These are phyloP conservation scores for Rotaria magnacalcarata DNA, from an alignment of 2,888 invertebrate species.

Conservation along the genomic window DNA sequence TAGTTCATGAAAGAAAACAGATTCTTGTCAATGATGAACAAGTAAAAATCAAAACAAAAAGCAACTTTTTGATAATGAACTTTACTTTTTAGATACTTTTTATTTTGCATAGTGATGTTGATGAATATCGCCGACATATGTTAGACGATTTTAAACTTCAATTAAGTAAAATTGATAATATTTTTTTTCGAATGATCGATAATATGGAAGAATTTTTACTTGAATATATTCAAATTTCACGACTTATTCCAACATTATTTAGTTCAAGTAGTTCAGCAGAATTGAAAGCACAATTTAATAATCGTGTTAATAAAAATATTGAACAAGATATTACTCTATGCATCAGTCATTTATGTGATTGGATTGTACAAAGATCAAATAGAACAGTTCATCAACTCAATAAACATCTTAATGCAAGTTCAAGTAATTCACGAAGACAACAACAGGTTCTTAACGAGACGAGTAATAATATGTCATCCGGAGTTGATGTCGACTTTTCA, in stretches of 20 bases:
- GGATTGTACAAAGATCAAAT: slow-evolving; percentile 1
- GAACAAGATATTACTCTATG: neutral
- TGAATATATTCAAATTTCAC: neutral
- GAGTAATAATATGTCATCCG: neutral
- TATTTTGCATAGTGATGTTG: neutral
- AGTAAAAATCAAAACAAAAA: neutral
- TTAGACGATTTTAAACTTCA: slow-evolving; percentile 32
- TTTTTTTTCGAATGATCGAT: slow-evolving; percentile 23
- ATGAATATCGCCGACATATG: slow-evolving; percentile 29
- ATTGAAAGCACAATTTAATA: slow-evolving; percentile 20
- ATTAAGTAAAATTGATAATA: slow-evolving; percentile 28
- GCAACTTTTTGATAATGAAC: no score
- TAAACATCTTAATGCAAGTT: neutral
- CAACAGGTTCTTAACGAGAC: neutral
- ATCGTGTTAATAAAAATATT: slow-evolving; percentile 31
- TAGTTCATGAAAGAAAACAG: neutral
- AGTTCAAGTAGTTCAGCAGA: neutral
- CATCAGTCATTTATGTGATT: neutral
- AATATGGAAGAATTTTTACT: slow-evolving; percentile 24
- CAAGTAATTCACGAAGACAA: neutral
- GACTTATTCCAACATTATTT: neutral
- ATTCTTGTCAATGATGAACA: neutral
- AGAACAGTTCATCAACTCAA: slow-evolving; percentile 17
- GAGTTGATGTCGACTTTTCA: neutral
- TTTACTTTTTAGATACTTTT: neutral